Conservation (phyloP, 2,888 invertebrate genomes). For the Lacanobia oleracea region DNA sequence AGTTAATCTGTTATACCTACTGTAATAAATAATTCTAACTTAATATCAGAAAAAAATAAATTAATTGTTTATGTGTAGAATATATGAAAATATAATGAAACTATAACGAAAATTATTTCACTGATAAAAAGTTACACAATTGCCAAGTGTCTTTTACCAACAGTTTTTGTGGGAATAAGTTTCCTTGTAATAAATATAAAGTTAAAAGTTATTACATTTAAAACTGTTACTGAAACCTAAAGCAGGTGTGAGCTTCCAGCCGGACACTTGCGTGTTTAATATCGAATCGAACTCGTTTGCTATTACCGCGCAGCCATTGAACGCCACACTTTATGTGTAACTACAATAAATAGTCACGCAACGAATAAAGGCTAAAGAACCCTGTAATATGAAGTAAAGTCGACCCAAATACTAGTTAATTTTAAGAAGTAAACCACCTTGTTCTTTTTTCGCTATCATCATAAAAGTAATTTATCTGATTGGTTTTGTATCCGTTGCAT, state of each 20-base stretch:
- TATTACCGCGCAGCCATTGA: constrained; percentile 65
- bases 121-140: neutral
- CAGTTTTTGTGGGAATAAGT: neutral
- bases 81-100: neutral
- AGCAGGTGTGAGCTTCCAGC: constrained; percentile 51
- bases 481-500: neutral
- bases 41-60: neutral
- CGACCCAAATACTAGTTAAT: constrained; percentile 34
- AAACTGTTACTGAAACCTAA: constrained; percentile 31
- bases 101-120: neutral
- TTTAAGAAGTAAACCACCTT: constrained; percentile 26
- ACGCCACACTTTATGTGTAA: constrained; percentile 62
- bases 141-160: neutral
- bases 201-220: neutral
- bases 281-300: constrained; percentile 54
- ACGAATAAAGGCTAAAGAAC: constrained; percentile 53
- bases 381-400: constrained; percentile 39
- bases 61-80: neutral
- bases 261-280: constrained; percentile 66
- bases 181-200: neutral
- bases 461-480: neutral
- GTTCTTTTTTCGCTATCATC: constrained; percentile 12
- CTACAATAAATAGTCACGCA: constrained; percentile 70
- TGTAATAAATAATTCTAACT: too few relatives aligned
- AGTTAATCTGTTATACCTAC: too few relatives aligned